Base-by-base conservation (phyloP, 1,140 invertebrate species). In the Drosophila paulistorum region DNA sequence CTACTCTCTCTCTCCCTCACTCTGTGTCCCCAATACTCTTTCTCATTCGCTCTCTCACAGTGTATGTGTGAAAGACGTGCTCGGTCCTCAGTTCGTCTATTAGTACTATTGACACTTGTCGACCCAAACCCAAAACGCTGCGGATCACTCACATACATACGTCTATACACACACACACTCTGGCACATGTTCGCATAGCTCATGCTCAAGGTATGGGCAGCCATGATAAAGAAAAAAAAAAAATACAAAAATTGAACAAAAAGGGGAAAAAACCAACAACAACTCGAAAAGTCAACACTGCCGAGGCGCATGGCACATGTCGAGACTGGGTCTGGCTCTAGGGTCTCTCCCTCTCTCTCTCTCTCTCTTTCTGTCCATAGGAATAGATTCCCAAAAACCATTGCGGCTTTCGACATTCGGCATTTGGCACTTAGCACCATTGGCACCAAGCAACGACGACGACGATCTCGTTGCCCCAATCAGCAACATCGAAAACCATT, bases 41-140 rank as follows among this genome's bases (percentile, higher is more conserved):
- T 30, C 30, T 30, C 6, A 30, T 30, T 30, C 30, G 6, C 13
- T 62, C 41, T 26, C 39, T 45, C 23, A 30, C 30, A 14, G 45
- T 37, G 14, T 61, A 76, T 69, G 62, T 61, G 41, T 48, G 74
- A 42, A 76, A 3, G 20, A 51, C 73, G 74, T 72, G 74, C 66
- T 55, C 42, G 74, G 74, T 70, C 74, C 73, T 68, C 76, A 70
- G 74, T 70, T 68, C 76, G 70, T 83, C 83, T 87, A 87, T 87
- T 87, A 87, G 83, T 87, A 87, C 83, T 87, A 87, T 87, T 87
- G 83, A 87, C 83, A 87, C 83, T 87, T 87, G 83, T 77, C 83
- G 83, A 87, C 83, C 83, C 84, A 77, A 42, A 59, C 57, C 51
- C 51, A 41, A 61, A 67, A 62, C 68, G 68, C 69, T 62, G 72